These are phyloP conservation scores for Sarcophaga caerulescens DNA, from an alignment of 2,888 invertebrate species.

Conservation along the genomic window DNA sequence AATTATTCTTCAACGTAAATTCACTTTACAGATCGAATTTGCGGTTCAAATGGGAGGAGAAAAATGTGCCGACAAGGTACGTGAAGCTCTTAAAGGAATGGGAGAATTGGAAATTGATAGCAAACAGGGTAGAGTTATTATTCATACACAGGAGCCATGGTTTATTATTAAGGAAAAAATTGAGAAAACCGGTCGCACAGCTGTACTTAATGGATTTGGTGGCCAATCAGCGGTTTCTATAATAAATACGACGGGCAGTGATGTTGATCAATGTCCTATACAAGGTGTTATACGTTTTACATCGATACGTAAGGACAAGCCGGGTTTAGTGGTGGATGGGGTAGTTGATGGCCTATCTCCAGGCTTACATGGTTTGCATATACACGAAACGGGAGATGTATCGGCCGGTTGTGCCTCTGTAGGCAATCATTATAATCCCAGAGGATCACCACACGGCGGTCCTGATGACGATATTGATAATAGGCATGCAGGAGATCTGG, in stretches of 20 bases:
- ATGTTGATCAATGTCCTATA: slow-evolving; percentile 79
- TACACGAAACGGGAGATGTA: slow-evolving; percentile 89
- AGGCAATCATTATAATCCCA: slow-evolving; percentile 85
- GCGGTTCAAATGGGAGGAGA: slow-evolving; percentile 84
- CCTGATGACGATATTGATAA: slow-evolving; percentile 80
- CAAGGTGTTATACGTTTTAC: slow-evolving; percentile 90
- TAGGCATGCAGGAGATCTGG: slow-evolving; percentile 86
- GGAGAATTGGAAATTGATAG: slow-evolving; percentile 78
- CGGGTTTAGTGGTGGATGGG: slow-evolving; percentile 89
- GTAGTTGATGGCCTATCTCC: slow-evolving; percentile 89
- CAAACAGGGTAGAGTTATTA: slow-evolving; percentile 76
- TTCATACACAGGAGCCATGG: slow-evolving; percentile 79
- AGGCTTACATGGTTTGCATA: slow-evolving; percentile 82
- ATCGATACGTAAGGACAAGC: slow-evolving; percentile 77
- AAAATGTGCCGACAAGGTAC: slow-evolving; percentile 82
- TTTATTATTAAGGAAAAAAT: slow-evolving; percentile 81
- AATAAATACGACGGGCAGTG: slow-evolving; percentile 82
- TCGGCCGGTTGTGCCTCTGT: slow-evolving; percentile 84
- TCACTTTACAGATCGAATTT: slow-evolving; percentile 83
- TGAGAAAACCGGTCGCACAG: slow-evolving; percentile 86
- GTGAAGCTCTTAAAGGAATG: slow-evolving; percentile 80
- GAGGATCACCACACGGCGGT: slow-evolving; percentile 82
- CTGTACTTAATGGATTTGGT: slow-evolving; percentile 91
- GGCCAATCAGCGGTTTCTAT: slow-evolving; percentile 89
- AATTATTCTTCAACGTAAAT: background rate